Evolutionary conservation across 2,113 vertebrate genomes (phyloP).

Genomic region (Lota lota): DNA sequence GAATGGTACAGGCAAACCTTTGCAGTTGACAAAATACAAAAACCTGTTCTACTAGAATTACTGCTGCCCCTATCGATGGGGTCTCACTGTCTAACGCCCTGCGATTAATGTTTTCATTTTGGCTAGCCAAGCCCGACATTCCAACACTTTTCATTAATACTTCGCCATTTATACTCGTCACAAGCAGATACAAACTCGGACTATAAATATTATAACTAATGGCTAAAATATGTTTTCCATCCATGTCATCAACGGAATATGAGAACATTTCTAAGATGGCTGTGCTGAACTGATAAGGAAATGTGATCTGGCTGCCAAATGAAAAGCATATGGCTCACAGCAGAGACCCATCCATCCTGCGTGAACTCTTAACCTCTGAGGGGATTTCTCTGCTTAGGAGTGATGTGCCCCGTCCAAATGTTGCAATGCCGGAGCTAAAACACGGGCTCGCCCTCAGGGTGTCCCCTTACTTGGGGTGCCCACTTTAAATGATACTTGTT

Average conservation of each 20-base stretch:
- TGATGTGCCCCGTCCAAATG: constrained; percentile 44
- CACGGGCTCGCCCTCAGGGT: constrained; percentile 27
- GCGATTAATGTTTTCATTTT: too few relatives aligned
- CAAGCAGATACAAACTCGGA: too few relatives aligned
- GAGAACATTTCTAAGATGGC: constrained; percentile 51
- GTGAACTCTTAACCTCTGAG: constrained; percentile 57
- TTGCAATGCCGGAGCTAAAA: constrained; percentile 24
- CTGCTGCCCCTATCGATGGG: too few relatives aligned
- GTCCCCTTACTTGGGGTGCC: constrained; percentile 23
- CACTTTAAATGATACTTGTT: not conserved
- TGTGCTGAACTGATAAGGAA: constrained; percentile 52
- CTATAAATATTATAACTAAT: too few relatives aligned
- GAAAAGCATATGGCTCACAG: constrained; percentile 64
- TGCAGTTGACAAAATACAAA: too few relatives aligned
- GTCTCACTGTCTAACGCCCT: too few relatives aligned
- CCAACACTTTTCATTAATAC: too few relatives aligned
- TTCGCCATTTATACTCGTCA: too few relatives aligned
- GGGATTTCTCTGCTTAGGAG: constrained; percentile 45
- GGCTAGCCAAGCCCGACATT: too few relatives aligned
- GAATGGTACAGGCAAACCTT: too few relatives aligned
- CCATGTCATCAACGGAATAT: constrained; percentile 24
- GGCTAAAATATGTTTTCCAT: not conserved
- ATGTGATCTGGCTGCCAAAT: constrained; percentile 55
- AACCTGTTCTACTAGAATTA: too few relatives aligned
- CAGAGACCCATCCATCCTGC: constrained; percentile 57